These are phyloP conservation scores for Charina bottae DNA, from an alignment of 2,113 vertebrate species.

Conservation along the genomic window DNA sequence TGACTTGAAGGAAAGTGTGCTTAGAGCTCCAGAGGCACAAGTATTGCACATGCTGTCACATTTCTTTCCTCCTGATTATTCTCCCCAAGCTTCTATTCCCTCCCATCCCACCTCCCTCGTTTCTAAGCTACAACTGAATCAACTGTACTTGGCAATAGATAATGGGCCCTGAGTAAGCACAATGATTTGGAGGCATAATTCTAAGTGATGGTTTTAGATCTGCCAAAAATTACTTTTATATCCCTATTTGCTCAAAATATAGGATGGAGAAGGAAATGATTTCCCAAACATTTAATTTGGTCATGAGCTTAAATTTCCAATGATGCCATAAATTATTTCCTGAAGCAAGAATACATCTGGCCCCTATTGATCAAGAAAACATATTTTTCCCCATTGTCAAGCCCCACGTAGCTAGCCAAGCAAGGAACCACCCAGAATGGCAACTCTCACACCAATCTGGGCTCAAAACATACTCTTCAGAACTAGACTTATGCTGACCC, in stretches of 20 bases:
- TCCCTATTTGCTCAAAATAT: conserved; percentile 35
- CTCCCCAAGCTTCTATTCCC: too few relatives aligned
- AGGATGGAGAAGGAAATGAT: conserved; percentile 32
- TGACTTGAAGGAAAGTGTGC: too few relatives aligned
- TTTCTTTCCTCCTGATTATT: not conserved
- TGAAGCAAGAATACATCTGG: conserved; percentile 13
- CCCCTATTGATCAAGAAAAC: conserved; percentile 10
- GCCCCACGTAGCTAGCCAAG: too few relatives aligned
- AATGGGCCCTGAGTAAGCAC: conserved; percentile 36
- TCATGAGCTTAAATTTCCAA: not conserved
- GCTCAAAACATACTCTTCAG: too few relatives aligned
- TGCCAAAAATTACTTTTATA: conserved; percentile 37
- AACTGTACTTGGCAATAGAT: conserved; percentile 35
- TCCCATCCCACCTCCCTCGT: too few relatives aligned
- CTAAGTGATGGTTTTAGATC: conserved; percentile 43
- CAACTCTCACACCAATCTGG: too few relatives aligned
- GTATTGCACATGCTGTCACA: not conserved
- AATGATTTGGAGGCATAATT: not conserved
- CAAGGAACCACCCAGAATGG: too few relatives aligned
- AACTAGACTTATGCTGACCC: too few relatives aligned
- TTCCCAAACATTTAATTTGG: not conserved
- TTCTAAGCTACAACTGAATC: conserved; percentile 19
- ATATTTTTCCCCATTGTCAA: not conserved
- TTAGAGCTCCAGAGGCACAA: not conserved
- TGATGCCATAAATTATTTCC: conserved; percentile 27